Evolutionary conservation across 2,888 invertebrate genomes (phyloP).

Genomic region (Aspidiotus rigidus): DNA sequence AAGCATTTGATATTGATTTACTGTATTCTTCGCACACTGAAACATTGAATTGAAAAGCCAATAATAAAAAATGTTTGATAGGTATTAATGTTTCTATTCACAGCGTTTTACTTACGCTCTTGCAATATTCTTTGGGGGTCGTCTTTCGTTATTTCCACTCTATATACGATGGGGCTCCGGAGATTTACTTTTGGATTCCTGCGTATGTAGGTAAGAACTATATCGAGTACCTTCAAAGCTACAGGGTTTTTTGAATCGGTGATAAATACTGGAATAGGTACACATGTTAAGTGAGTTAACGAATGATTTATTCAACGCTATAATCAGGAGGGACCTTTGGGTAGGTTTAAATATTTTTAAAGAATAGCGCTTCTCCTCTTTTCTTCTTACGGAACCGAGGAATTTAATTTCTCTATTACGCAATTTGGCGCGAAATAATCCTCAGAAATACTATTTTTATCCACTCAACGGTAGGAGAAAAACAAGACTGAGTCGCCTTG

Average conservation of each 20-base stretch:
- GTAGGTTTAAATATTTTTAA: too few relatives aligned
- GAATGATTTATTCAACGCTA: too few relatives aligned
- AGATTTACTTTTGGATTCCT: conserved; percentile 60
- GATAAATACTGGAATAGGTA: conserved; percentile 52
- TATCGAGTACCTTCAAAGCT: conserved; percentile 61
- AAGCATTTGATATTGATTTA: conserved; percentile 53
- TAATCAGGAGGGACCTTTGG: too few relatives aligned
- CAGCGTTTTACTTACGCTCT: conserved; percentile 49
- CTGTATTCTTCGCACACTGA: conserved; percentile 65
- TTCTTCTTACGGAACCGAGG: too few relatives aligned
- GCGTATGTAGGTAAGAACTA: conserved; percentile 60
- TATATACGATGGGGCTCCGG: conserved; percentile 53
- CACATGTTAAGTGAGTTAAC: too few relatives aligned
- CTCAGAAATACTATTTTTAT: too few relatives aligned
- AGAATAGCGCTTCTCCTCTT: too few relatives aligned
- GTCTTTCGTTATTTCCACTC: conserved; percentile 57
- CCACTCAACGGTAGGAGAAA: too few relatives aligned
- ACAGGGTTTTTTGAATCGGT: conserved; percentile 62
- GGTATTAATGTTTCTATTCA: not conserved
- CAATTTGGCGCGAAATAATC: too few relatives aligned
- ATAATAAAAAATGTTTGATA: not conserved
- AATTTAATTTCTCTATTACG: too few relatives aligned
- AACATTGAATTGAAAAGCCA: not conserved
- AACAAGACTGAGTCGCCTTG: too few relatives aligned
- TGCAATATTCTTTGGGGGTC: conserved; percentile 63